Evolutionary conservation across 2,797 vertebrate genomes (phyloP).

Genomic region (Nasua narica): DNA sequence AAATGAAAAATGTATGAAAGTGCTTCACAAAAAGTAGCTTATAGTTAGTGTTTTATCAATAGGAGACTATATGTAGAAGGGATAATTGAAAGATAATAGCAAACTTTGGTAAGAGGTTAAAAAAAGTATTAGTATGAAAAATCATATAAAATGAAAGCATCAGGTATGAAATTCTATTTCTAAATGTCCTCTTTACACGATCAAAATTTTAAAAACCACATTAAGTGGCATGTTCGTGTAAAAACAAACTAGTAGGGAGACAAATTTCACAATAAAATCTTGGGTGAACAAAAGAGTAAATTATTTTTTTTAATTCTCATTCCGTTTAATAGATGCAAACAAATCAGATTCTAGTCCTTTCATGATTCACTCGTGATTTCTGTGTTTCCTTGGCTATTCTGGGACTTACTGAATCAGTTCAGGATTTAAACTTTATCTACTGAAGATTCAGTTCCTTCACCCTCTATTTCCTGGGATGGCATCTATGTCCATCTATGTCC

Average conservation of each 20-base stretch:
- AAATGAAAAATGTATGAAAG: background rate
- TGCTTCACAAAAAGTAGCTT: background rate
- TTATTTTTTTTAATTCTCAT: background rate
- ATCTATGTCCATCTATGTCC: background rate
- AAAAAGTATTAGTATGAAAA: background rate
- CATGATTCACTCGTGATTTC: background rate
- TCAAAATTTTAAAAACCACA: background rate
- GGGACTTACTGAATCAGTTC: background rate
- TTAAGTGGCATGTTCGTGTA: background rate
- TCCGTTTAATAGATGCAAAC: background rate
- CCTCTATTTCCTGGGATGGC: background rate
- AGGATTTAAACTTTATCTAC: background rate
- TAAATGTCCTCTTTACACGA: background rate
- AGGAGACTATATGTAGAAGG: background rate
- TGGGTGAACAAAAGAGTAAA: background rate
- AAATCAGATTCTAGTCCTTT: background rate
- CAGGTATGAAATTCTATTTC: background rate
- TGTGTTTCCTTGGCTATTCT: background rate
- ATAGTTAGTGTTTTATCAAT: background rate
- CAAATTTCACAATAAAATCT: background rate
- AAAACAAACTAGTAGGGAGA: background rate
- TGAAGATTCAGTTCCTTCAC: background rate
- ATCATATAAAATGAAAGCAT: background rate
- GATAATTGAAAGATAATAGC: background rate
- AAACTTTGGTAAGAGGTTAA: background rate